Conservation (phyloP, 2,797 vertebrate genomes). For the Channa striata region DNA sequence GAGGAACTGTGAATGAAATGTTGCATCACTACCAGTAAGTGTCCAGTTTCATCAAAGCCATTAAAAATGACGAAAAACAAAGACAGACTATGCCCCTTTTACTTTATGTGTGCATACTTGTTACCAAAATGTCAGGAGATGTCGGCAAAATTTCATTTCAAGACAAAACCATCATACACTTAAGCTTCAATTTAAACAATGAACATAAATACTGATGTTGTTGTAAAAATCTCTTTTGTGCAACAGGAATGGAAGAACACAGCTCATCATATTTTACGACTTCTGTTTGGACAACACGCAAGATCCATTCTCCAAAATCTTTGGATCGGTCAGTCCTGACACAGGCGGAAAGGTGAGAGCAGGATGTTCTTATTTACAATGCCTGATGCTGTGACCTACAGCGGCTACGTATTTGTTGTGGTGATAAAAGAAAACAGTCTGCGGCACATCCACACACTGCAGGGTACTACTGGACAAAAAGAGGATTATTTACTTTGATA, state of each 20-base stretch:
- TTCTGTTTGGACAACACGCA: not conserved
- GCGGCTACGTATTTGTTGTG: slow-evolving; percentile 65
- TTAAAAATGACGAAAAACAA: not conserved
- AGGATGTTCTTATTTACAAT: slow-evolving; percentile 79
- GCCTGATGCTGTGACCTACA: slow-evolving; percentile 61
- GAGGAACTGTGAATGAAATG: not conserved
- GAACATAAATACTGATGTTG: not conserved
- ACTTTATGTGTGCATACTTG: not conserved
- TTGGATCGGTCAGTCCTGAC: slow-evolving; percentile 32
- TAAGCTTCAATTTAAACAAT: not conserved
- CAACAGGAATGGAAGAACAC: not conserved
- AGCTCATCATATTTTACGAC: slow-evolving; percentile 2
- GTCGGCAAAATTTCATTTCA: too few relatives aligned
- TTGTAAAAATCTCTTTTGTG: slow-evolving; percentile 22
- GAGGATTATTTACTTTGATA: slow-evolving; percentile 82
- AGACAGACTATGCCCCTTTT: not conserved
- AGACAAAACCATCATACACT: not conserved
- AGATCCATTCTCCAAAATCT: slow-evolving; percentile 25
- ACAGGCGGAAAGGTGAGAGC: slow-evolving; percentile 66
- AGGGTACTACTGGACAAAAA: slow-evolving; percentile 67
- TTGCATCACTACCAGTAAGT: not conserved
- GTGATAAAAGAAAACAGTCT: slow-evolving; percentile 79
- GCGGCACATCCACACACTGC: slow-evolving; percentile 77
- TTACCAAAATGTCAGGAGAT: slow-evolving; percentile 10
- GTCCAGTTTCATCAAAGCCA: not conserved